Evolutionary conservation across 2,797 vertebrate species (phyloP).

Genomic region (Thunnus albacares): DNA sequence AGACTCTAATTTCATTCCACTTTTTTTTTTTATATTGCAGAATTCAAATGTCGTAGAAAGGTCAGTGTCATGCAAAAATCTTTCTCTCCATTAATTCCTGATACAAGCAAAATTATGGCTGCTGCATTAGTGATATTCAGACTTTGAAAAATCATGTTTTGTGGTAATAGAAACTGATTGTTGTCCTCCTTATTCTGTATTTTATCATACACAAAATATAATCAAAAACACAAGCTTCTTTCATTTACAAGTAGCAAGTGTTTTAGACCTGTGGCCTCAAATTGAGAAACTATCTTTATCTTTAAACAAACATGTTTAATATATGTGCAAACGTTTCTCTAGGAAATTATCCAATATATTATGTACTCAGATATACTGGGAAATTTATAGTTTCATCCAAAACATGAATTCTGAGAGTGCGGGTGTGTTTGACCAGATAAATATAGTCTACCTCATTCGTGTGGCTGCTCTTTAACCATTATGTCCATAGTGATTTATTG

Average conservation of each 20-base stretch:
- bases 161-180: not conserved
- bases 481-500: conserved; percentile 62
- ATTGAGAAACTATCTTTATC: not conserved
- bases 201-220: not conserved
- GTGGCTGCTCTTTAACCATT: conserved; percentile 46
- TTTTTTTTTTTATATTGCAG: not conserved
- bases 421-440: not conserved
- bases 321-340: not conserved
- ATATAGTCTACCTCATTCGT: conserved; percentile 31
- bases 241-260: not conserved
- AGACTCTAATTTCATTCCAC: conserved; percentile 15
- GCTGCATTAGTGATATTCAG: not conserved
- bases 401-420: not conserved
- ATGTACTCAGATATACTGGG: not conserved
- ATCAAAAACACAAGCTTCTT: not conserved
- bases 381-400: not conserved
- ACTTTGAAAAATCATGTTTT: not conserved
- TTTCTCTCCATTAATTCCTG: not conserved
- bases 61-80: conserved; percentile 1
- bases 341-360: not conserved
- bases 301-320: not conserved
- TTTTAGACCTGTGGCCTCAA: no score
- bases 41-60: not conserved
- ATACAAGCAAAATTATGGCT: not conserved
- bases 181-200: not conserved